phyloP scores from a whole-genome alignment of 2,113 vertebrate species.

The Pseudorectes ferrugineus region DNA sequence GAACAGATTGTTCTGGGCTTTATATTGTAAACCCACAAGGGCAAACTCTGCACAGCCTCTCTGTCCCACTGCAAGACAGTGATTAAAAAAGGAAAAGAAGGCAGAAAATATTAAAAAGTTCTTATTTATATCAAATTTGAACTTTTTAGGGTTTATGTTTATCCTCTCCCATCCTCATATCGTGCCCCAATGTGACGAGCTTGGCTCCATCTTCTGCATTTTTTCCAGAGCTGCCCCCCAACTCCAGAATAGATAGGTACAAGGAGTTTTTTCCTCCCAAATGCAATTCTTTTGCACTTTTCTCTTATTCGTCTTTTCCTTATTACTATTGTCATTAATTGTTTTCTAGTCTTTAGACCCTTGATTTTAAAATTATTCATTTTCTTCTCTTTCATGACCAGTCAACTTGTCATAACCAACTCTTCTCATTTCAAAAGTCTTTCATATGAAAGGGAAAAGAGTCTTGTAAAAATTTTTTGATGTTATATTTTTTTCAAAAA shows the following conservation, averaged over 20 bases:
- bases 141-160: not conserved
- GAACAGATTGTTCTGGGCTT: not conserved
- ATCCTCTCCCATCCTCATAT: not conserved
- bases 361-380: not conserved
- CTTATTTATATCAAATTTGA: not conserved
- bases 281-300: not conserved
- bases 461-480: not conserved
- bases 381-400: not conserved
- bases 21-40: not conserved
- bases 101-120: not conserved
- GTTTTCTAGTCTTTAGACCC: not conserved
- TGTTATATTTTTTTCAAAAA: rapidly evolving
- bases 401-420: not conserved
- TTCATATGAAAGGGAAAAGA: not conserved
- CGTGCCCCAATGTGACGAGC: rapidly evolving
- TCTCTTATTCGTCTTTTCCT: not conserved
- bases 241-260: rapidly evolving
- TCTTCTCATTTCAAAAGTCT: not conserved
- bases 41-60: not conserved
- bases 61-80: not conserved
- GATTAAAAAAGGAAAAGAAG: not conserved
- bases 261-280: not conserved
- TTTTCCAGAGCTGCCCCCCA: not conserved
- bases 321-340: not conserved
- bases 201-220: not conserved